phyloP scores from a whole-genome alignment of 2,113 vertebrate genomes.

The Nesogale talazaci region DNA sequence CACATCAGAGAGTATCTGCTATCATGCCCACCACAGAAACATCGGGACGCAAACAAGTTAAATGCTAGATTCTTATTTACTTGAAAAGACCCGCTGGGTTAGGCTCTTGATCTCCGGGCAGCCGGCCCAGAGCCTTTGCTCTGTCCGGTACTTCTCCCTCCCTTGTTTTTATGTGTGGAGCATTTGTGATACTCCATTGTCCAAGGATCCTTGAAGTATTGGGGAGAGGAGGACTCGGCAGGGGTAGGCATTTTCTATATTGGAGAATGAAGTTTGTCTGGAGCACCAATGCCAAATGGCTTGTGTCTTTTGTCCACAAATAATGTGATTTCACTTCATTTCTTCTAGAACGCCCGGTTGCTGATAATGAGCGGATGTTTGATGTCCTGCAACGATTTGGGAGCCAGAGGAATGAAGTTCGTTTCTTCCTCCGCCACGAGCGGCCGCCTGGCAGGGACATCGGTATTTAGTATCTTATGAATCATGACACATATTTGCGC shows the following conservation, averaged over 20 bases:
- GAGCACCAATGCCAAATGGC: background rate
- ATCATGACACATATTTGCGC: background rate
- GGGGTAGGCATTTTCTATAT: background rate
- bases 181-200: background rate
- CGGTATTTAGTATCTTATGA: constrained; percentile 83
- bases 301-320: background rate
- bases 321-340: constrained; percentile 25
- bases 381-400: constrained; percentile 95
- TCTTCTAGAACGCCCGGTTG: constrained; percentile 91
- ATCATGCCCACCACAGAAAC: background rate
- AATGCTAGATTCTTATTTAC: background rate
- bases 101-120: background rate
- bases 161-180: background rate
- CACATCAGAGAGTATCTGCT: background rate
- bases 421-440: constrained; percentile 96
- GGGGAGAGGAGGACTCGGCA: background rate
- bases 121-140: too few species aligned
- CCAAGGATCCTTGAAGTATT: background rate
- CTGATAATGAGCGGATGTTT: constrained; percentile 93
- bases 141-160: background rate
- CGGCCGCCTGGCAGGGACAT: constrained; percentile 87
- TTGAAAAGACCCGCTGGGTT: background rate
- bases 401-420: constrained; percentile 92
- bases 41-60: background rate
- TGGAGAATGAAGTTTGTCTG: background rate